Percentiles rank a stretch among this genome's conserved stretches.
These are phyloP conservation scores for Coenonympha glycerion DNA, from an alignment of 2,888 invertebrate genomes.

Conservation along the genomic window DNA sequence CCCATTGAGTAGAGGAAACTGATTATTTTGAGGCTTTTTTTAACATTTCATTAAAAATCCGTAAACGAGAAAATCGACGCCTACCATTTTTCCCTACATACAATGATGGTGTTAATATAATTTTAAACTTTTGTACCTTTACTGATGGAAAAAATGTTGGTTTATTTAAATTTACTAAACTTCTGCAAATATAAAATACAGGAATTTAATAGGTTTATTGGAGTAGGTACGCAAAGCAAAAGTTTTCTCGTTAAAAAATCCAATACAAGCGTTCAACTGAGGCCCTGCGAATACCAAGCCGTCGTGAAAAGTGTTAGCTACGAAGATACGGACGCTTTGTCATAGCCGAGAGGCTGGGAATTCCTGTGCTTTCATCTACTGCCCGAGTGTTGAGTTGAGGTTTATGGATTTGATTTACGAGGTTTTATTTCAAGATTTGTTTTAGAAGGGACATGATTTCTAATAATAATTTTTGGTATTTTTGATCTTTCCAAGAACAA, in stretches of 20 bases:
- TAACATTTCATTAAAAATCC: too few species aligned
- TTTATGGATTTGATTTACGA: neutral
- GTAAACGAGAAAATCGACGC: too few species aligned
- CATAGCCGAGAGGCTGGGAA: constrained; percentile 42
- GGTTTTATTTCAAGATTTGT: neutral
- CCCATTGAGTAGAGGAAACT: too few species aligned
- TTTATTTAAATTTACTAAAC: neutral
- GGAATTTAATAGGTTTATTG: constrained; percentile 7
- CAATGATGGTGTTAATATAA: too few species aligned
- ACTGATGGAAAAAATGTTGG: too few species aligned
- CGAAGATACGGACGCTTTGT: constrained; percentile 45
- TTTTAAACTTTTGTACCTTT: too few species aligned
- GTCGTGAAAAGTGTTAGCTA: constrained; percentile 34
- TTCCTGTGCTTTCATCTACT: constrained; percentile 46
- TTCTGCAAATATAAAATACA: neutral
- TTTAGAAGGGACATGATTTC: too few species aligned
- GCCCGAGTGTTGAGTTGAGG: constrained; percentile 30
- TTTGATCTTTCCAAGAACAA: too few species aligned
- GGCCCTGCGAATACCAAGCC: constrained; percentile 17
- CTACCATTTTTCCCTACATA: too few species aligned
- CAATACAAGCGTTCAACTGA: constrained; percentile 23
- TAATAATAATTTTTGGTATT: too few species aligned
- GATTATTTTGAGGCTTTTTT: too few species aligned
- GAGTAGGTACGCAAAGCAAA: constrained; percentile 14
- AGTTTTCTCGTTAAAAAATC: constrained; percentile 24